phyloP scores from a whole-genome alignment of 2,888 invertebrate species.

The Boloria euphrosyne region DNA sequence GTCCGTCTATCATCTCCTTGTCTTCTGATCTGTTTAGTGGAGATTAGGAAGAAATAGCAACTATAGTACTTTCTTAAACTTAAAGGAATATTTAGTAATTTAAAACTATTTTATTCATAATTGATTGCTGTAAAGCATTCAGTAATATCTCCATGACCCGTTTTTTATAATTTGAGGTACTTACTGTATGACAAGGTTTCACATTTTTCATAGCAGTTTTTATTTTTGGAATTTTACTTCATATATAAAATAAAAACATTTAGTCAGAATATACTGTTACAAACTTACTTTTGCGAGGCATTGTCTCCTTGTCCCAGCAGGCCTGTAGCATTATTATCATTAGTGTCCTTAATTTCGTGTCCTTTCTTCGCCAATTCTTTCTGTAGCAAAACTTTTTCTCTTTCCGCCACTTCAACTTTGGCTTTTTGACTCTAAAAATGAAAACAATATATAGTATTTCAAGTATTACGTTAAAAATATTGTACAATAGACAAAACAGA shows the following conservation, averaged over 20 bases:
- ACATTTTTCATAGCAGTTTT: too few relatives aligned
- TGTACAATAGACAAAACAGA: too few relatives aligned
- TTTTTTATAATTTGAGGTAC: too few relatives aligned
- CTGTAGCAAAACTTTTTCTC: conserved; percentile 65
- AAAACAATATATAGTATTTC: conserved; percentile 18
- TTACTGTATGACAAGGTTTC: too few relatives aligned
- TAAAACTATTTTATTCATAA: too few relatives aligned
- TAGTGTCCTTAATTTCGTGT: conserved; percentile 64
- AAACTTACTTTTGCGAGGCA: conserved; percentile 57
- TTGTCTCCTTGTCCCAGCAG: conserved; percentile 65
- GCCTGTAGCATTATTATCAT: conserved; percentile 68
- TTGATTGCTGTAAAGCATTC: too few relatives aligned
- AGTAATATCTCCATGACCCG: too few relatives aligned
- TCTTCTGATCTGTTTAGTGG: conserved; percentile 77
- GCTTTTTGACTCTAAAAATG: conserved; percentile 64
- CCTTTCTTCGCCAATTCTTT: conserved; percentile 60
- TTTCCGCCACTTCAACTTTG: conserved; percentile 67
- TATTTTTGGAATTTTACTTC: too few relatives aligned
- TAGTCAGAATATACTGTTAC: neutral
- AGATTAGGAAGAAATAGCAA: neutral
- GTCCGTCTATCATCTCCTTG: conserved; percentile 85
- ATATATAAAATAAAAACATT: neutral
- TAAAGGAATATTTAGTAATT: too few relatives aligned
- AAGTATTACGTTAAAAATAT: neutral
- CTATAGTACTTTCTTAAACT: too few relatives aligned